phyloP scores from a whole-genome alignment of 2,113 vertebrate genomes.

The Lipophrys pholis region DNA sequence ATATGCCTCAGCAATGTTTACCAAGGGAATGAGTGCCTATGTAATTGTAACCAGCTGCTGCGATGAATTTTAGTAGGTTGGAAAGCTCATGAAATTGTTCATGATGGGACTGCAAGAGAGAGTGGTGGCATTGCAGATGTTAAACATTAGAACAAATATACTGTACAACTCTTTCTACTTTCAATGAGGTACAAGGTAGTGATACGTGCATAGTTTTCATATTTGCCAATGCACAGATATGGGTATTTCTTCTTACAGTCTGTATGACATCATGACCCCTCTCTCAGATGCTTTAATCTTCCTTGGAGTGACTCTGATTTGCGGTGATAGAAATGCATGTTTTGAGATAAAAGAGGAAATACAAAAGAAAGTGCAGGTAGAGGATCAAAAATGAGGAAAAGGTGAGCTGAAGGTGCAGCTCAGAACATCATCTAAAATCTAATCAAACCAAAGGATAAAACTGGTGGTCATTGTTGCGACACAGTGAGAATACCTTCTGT shows the following conservation, averaged over 20 bases:
- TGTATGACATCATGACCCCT: constrained; percentile 4
- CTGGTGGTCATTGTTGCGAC: too few relatives aligned
- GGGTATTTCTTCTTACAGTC: not conserved
- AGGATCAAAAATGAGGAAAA: constrained; percentile 12
- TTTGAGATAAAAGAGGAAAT: constrained; percentile 33
- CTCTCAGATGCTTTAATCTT: constrained; percentile 7
- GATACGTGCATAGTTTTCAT: not conserved
- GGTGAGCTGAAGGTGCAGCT: constrained; percentile 21
- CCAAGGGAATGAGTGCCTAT: constrained; percentile 17
- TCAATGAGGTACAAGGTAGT: not conserved
- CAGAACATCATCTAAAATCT: constrained; percentile 11
- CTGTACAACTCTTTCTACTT: not conserved
- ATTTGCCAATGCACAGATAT: not conserved
- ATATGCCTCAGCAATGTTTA: constrained; percentile 11
- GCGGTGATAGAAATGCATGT: constrained; percentile 32
- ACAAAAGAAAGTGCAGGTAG: not conserved
- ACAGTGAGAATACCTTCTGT: too few relatives aligned
- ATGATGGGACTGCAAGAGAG: not conserved
- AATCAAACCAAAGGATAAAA: too few relatives aligned
- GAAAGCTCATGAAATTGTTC: constrained; percentile 7
- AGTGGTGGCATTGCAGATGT: not conserved
- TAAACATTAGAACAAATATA: not conserved
- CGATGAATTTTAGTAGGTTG: not conserved
- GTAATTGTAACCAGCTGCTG: constrained; percentile 49
- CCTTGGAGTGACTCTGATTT: constrained; percentile 39